Percentiles rank a stretch among this genome's conserved stretches.
phyloP scores from a whole-genome alignment of 2,113 vertebrate genomes.

The Rhynchopsitta pachyrhyncha region DNA sequence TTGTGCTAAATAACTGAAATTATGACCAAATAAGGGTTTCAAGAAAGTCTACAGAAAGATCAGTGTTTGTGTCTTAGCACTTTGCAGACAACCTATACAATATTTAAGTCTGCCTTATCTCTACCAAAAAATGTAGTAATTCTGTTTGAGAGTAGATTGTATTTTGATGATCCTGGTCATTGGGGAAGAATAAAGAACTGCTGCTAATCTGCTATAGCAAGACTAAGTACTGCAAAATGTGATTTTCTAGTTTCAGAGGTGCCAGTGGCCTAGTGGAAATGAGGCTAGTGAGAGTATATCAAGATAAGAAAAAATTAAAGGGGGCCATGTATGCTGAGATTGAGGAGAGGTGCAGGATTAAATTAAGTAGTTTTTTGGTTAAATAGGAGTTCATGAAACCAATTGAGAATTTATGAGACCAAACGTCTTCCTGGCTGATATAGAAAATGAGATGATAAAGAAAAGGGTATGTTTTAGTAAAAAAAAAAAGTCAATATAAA shows the following conservation, averaged over 20 bases:
- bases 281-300: not conserved
- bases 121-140: not conserved
- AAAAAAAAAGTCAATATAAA: not conserved
- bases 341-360: not conserved
- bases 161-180: not conserved
- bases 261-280: not conserved
- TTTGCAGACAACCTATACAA: slow-evolving; percentile 4
- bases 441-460: not conserved
- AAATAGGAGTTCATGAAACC: not conserved
- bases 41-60: slow-evolving; percentile 41
- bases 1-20: slow-evolving; percentile 50
- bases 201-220: not conserved
- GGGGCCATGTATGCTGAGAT: not conserved
- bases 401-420: not conserved
- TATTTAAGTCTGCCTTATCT: slow-evolving; percentile 43
- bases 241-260: not conserved
- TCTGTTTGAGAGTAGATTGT: slow-evolving; percentile 14
- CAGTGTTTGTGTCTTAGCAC: not conserved
- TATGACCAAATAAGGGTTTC: slow-evolving; percentile 32
- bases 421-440: not conserved
- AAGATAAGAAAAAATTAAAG: not conserved
- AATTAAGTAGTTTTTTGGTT: not conserved
- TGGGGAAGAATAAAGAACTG: not conserved
- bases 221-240: not conserved
- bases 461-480: not conserved